Percentiles rank a stretch among this genome's conserved stretches.
Evolutionary conservation across 2,113 vertebrate species (phyloP).

Genomic region (Lophius piscatorius): DNA sequence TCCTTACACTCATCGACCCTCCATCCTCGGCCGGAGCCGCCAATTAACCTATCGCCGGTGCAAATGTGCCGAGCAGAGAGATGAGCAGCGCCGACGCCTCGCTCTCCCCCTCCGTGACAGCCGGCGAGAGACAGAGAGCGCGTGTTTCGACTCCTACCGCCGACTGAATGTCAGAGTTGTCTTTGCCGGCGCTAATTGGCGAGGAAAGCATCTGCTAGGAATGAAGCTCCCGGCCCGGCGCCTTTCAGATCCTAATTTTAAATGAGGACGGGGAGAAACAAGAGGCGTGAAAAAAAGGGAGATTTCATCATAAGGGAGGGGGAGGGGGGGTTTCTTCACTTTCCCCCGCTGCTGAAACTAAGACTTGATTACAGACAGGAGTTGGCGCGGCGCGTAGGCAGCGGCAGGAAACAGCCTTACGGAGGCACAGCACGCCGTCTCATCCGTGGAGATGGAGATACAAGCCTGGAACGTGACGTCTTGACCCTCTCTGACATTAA

Average conservation of each 20-base stretch:
- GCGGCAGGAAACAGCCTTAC: slow-evolving; percentile 43
- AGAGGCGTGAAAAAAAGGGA: slow-evolving; percentile 4
- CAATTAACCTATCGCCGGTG: slow-evolving; percentile 42
- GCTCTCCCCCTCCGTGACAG: not conserved
- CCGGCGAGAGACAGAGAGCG: not conserved
- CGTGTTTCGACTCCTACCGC: slow-evolving; percentile 28
- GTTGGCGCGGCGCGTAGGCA: slow-evolving; percentile 15
- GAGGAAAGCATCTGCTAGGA: slow-evolving; percentile 45
- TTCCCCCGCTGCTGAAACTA: slow-evolving; percentile 16
- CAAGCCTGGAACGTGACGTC: slow-evolving; percentile 35
- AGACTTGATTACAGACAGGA: slow-evolving; percentile 16
- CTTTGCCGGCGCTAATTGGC: slow-evolving; percentile 51
- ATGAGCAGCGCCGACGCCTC: slow-evolving; percentile 7
- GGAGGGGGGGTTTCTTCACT: not conserved
- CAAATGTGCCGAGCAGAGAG: slow-evolving; percentile 30
- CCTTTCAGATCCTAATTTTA: slow-evolving; percentile 5
- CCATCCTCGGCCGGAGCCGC: slow-evolving; percentile 25
- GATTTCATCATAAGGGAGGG: slow-evolving; percentile 26
- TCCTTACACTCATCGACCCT: slow-evolving; percentile 21
- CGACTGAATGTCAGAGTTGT: slow-evolving; percentile 44
- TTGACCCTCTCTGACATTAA: slow-evolving; percentile 37
- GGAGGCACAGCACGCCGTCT: slow-evolving; percentile 44
- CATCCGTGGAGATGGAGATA: slow-evolving; percentile 22
- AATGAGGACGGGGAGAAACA: not conserved
- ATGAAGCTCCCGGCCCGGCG: slow-evolving; percentile 13